A percentile compares a stretch with the other conserved stretches of the same genome.
phyloP scores from a whole-genome alignment of 2,797 vertebrate species.

The Lacerta bilineata region DNA sequence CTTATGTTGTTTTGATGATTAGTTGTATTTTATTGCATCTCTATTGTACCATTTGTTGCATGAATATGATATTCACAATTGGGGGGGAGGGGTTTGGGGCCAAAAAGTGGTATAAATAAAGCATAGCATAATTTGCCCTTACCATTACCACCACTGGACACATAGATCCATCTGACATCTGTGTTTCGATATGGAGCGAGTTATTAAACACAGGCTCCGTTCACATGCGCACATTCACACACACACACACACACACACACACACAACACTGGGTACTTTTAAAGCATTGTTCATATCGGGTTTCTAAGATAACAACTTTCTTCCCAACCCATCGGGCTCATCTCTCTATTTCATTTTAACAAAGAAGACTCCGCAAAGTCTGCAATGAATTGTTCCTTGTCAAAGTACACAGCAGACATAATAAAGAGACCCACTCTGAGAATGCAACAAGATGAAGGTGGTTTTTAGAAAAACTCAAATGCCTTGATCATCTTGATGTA shows the following conservation, averaged over 20 bases:
- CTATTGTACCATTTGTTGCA: background rate
- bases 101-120: background rate
- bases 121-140: background rate
- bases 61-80: background rate
- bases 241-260: no score
- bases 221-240: no score
- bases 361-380: conserved; percentile 64
- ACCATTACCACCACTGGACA: background rate
- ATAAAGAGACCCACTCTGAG: conserved; percentile 16
- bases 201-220: background rate
- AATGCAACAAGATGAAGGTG: conserved; percentile 29
- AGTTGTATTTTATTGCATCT: background rate
- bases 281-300: background rate
- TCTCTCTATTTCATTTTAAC: conserved; percentile 69
- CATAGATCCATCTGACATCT: background rate
- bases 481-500: background rate
- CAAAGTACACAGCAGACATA: conserved; percentile 23
- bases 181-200: background rate
- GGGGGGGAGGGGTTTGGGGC: background rate
- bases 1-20: background rate
- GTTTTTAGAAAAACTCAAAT: conserved; percentile 30
- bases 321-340: conserved; percentile 68
- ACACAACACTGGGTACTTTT: background rate
- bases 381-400: conserved; percentile 57
- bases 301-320: conserved; percentile 70